Evolutionary conservation across 2,113 vertebrate genomes (phyloP).

Genomic region (Anhinga rufa): DNA sequence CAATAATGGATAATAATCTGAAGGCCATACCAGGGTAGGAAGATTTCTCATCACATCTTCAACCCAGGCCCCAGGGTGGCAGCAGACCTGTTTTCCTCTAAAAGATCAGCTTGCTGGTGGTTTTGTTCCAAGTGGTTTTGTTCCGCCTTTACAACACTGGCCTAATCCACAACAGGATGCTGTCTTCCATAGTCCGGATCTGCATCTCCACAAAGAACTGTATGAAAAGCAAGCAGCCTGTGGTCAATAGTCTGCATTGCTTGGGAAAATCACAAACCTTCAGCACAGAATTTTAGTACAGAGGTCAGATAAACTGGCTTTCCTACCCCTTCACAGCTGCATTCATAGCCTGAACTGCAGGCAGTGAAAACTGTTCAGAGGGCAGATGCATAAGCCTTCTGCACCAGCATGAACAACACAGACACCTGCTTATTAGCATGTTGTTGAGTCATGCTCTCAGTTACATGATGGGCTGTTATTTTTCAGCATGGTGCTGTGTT

Average conservation of each 20-base stretch:
- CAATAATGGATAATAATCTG: background rate
- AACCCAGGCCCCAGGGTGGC: background rate
- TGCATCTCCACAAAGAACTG: background rate
- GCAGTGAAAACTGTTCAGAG: background rate
- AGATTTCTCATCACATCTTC: background rate
- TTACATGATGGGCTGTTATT: background rate
- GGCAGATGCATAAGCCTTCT: background rate
- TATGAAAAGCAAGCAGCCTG: background rate
- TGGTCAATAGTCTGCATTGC: background rate
- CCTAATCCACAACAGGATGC: background rate
- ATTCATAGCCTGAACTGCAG: background rate
- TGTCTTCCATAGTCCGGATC: background rate
- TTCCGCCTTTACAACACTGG: background rate
- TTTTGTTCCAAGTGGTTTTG: background rate
- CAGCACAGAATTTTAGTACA: background rate
- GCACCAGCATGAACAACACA: background rate
- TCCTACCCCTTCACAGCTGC: background rate
- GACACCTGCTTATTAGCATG: background rate
- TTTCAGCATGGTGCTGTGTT: slow-evolving; percentile 8
- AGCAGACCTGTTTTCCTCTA: background rate
- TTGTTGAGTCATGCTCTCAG: background rate
- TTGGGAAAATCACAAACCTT: background rate
- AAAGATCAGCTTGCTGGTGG: background rate
- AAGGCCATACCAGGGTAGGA: background rate
- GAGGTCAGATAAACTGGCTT: background rate